Base-by-base conservation (phyloP, 2,888 invertebrate genomes). In the Dasysyrphus tricinctus region DNA sequence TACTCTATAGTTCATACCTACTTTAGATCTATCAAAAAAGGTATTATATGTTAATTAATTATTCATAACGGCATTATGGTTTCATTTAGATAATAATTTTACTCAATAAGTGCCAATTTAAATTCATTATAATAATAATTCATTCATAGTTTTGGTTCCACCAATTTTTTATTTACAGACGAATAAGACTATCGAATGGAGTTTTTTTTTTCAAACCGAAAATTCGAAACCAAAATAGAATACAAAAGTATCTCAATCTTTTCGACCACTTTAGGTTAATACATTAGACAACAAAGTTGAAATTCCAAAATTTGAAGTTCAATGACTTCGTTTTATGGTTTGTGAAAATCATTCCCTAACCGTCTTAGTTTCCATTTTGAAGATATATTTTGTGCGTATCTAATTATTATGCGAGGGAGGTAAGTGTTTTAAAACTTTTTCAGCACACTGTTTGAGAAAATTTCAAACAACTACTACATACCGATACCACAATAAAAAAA, bases 41-140 rank as follows among this genome's bases (percentile, higher is more conserved):
- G 6, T 61, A 54, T 47, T 42, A 44, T 61, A 19, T 29, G n/a
- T 37, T 67, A 69, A 67, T 61, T 54, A 9, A 37, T 51, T 57
- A 78, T 67, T 78, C 78, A 73, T 78, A 83, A 74, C 82, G 82
- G 82, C 51, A 74, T 19, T 47, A 39, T 37, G 65, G 42, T 47
- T 75, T 65, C 54, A 56, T 69, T 67, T 56, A n/a, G 69, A 14
- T 29, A 61, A 75, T 16, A 75, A 70, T 72, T 69, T 29, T 16
- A 57, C 51, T 65, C 61, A 75, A 79, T 83, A 72, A 79, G n/a
- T 37, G 32, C 8, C 75, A 83, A 75, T 83, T 74, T 75, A 75
- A 59, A 72, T 70, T 70, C 79, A 73, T 70, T 79, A 79, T 16
- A 44, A 61, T 61, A 61, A 24, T 59, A 32, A 79, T 69, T 34